Evolutionary conservation across 2,113 vertebrate genomes (phyloP).

Genomic region (Silurus asotus): DNA sequence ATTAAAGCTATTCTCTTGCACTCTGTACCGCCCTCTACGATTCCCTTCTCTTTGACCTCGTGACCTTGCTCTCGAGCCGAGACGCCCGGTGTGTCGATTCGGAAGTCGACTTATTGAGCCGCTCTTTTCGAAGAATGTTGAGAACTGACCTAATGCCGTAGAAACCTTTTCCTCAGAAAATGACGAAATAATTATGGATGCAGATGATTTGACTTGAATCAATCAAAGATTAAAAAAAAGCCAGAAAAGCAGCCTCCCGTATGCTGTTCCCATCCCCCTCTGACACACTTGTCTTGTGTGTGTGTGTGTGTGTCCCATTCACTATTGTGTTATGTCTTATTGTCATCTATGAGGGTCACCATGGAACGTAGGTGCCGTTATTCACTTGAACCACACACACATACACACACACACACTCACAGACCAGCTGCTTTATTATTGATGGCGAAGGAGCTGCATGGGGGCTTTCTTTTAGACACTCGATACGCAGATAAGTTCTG

Average conservation of each 20-base stretch:
- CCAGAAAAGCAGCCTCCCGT: not conserved
- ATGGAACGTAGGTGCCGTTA: not conserved
- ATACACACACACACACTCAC: not conserved
- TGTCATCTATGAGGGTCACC: conserved; percentile 31
- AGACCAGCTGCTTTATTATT: conserved; percentile 20
- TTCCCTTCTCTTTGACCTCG: conserved; percentile 34
- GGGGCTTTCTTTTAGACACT: not conserved
- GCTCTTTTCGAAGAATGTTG: not conserved
- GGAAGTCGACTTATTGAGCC: not conserved
- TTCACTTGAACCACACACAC: not conserved
- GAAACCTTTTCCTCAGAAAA: not conserved
- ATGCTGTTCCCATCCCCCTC: not conserved
- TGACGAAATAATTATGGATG: too few relatives aligned
- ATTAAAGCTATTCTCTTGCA: conserved; percentile 58
- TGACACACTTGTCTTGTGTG: not conserved
- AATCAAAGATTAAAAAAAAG: not conserved
- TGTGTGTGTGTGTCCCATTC: not conserved
- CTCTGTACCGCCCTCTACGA: conserved; percentile 36
- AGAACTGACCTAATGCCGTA: not conserved
- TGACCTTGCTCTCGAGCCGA: conserved; percentile 43
- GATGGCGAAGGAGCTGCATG: not conserved
- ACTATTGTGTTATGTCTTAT: conserved; percentile 24
- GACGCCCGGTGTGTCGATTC: not conserved
- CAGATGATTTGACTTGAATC: too few relatives aligned
- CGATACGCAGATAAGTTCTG: not conserved